These are phyloP conservation scores for Sebastes steindachneri DNA, from an alignment of 2,797 vertebrate genomes.

Conservation along the genomic window DNA sequence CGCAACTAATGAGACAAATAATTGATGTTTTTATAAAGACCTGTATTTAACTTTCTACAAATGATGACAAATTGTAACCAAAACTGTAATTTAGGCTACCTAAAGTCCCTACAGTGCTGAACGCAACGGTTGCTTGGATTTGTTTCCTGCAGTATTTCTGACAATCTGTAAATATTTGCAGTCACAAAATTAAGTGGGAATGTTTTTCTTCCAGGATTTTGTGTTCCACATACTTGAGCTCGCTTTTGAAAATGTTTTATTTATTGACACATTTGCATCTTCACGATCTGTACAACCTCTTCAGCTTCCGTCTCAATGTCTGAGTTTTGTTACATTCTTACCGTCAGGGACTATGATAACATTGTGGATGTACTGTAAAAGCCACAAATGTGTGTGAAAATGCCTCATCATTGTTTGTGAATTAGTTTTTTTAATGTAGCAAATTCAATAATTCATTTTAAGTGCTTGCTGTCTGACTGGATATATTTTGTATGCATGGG, in stretches of 20 bases:
- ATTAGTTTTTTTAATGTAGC: conserved; percentile 44
- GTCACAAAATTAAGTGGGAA: conserved; percentile 1
- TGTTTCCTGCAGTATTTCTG: neutral
- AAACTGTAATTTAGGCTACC: conserved; percentile 1
- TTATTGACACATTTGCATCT: conserved; percentile 58
- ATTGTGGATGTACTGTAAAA: conserved; percentile 56
- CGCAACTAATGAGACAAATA: neutral
- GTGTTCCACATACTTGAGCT: conserved; percentile 36
- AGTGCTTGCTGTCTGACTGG: conserved; percentile 46
- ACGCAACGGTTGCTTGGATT: neutral
- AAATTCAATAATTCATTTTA: conserved; percentile 54
- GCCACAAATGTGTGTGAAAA: conserved; percentile 64
- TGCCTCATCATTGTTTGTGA: conserved; percentile 55
- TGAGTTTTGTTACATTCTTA: conserved; percentile 64
- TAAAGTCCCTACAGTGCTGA: neutral
- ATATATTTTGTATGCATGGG: conserved; percentile 53
- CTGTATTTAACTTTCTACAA: conserved; percentile 4
- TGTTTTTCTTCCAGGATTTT: conserved; percentile 6
- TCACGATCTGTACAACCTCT: conserved; percentile 23
- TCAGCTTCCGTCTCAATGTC: conserved; percentile 17
- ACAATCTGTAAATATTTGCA: neutral
- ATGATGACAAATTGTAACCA: neutral
- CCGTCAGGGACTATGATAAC: conserved; percentile 66
- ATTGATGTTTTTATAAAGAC: neutral
- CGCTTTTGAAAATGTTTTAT: conserved; percentile 52